Conservation (phyloP, 2,888 invertebrate species). For the Prenolepis imparis region DNA sequence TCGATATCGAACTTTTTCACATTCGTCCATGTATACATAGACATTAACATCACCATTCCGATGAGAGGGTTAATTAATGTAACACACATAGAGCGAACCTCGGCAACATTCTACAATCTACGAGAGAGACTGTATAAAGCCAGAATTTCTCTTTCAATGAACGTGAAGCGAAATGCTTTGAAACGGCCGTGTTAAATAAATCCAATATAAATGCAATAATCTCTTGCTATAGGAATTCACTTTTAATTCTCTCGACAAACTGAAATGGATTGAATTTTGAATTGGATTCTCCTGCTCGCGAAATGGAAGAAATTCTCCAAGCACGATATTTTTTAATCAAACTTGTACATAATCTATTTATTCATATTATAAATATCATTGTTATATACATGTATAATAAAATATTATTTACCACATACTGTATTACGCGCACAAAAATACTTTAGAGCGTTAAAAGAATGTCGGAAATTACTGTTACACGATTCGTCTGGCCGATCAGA, state of each 20-base stretch:
- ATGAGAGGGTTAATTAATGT: constrained; percentile 29
- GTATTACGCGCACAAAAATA: not conserved
- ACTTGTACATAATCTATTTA: not conserved
- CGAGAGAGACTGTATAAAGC: not conserved
- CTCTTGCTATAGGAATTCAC: not conserved
- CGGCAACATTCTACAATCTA: not conserved
- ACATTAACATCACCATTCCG: constrained; percentile 23
- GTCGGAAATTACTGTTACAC: constrained; percentile 49
- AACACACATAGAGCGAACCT: not conserved
- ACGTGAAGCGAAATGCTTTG: not conserved
- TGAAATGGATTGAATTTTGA: not conserved
- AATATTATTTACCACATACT: too few species aligned
- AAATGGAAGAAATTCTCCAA: not conserved
- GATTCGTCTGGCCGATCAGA: constrained; percentile 59
- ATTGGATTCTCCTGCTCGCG: not conserved
- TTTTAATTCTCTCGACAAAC: not conserved
- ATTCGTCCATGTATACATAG: not conserved
- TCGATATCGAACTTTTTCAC: constrained; percentile 9
- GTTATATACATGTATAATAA: too few species aligned
- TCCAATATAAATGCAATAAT: not conserved
- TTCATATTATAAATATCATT: constrained; percentile 30
- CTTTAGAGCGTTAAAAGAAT: not conserved
- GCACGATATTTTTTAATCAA: not conserved
- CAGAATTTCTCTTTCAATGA: constrained; percentile 8
- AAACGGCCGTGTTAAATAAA: constrained; percentile 16